Evolutionary conservation across 2,888 invertebrate species (phyloP).

Genomic region (Sarcophaga carnaria): DNA sequence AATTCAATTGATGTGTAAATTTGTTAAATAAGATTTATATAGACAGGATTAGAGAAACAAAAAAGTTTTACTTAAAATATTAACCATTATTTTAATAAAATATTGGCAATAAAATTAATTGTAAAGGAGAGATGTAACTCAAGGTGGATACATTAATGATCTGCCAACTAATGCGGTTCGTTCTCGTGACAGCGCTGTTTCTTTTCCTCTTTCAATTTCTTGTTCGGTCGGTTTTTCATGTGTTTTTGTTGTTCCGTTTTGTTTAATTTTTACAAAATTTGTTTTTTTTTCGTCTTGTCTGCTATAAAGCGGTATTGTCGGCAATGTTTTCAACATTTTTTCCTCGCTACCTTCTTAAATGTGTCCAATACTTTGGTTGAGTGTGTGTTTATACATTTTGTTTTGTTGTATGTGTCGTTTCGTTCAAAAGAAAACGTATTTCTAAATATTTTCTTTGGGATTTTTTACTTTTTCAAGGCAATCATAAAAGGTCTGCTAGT

Average conservation of each 20-base stretch:
- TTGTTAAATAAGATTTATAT: not conserved
- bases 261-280: constrained; percentile 47
- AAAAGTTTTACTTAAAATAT: not conserved
- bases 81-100: not conserved
- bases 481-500: not conserved
- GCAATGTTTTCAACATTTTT: constrained; percentile 48
- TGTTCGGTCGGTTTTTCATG: constrained; percentile 56
- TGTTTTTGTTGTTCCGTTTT: constrained; percentile 66
- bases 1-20: not conserved
- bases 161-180: constrained; percentile 30
- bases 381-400: not conserved
- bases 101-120: not conserved
- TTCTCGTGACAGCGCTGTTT: constrained; percentile 43
- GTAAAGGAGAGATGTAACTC: not conserved
- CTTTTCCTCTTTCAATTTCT: constrained; percentile 43
- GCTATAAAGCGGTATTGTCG: constrained; percentile 64
- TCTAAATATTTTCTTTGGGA: constrained; percentile 1
- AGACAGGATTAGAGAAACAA: no score
- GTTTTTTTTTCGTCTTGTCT: constrained; percentile 31
- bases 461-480: constrained; percentile 10
- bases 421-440: constrained; percentile 35
- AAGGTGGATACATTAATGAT: not conserved
- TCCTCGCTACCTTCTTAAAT: not conserved
- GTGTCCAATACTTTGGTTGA: not conserved
- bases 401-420: constrained; percentile 1